Conservation (phyloP, 2,888 invertebrate genomes). For the Mylabris sibirica region DNA sequence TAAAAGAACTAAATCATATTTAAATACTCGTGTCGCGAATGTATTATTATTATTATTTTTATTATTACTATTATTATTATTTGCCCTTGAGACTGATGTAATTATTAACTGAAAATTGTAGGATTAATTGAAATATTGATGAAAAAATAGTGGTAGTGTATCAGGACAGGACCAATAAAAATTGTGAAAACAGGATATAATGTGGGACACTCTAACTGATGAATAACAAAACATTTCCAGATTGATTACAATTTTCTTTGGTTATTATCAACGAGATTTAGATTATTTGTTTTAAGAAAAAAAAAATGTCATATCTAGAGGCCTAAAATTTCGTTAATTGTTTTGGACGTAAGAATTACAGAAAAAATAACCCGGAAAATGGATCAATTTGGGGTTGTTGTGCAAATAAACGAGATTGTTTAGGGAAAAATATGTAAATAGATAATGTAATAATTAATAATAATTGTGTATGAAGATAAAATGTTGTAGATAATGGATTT, state of each 20-base stretch:
- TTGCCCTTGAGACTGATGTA: slow-evolving; percentile 63
- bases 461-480: slow-evolving; percentile 47
- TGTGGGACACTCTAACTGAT: slow-evolving; percentile 39
- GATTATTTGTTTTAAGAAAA: slow-evolving; percentile 14
- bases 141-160: slow-evolving; percentile 48
- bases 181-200: slow-evolving; percentile 27
- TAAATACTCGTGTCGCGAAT: slow-evolving; percentile 56
- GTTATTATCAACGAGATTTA: slow-evolving; percentile 34
- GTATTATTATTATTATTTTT: slow-evolving; percentile 54
- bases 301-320: slow-evolving; percentile 2
- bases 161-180: slow-evolving; percentile 54
- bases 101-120: slow-evolving; percentile 40
- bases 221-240: slow-evolving; percentile 12
- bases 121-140: slow-evolving; percentile 24
- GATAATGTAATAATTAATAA: slow-evolving; percentile 43
- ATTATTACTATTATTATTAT: slow-evolving; percentile 43
- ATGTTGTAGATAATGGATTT: slow-evolving; percentile 56
- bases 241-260: slow-evolving; percentile 17
- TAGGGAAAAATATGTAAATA: slow-evolving; percentile 43
- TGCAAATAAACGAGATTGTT: slow-evolving; percentile 36
- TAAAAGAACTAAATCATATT: background rate
- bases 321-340: slow-evolving; percentile 27
- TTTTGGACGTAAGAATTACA: background rate
- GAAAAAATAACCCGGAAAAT: slow-evolving; percentile 17
- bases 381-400: slow-evolving; percentile 24